phyloP scores from a whole-genome alignment of 2,888 invertebrate genomes.

The Agonopterix heracliana region DNA sequence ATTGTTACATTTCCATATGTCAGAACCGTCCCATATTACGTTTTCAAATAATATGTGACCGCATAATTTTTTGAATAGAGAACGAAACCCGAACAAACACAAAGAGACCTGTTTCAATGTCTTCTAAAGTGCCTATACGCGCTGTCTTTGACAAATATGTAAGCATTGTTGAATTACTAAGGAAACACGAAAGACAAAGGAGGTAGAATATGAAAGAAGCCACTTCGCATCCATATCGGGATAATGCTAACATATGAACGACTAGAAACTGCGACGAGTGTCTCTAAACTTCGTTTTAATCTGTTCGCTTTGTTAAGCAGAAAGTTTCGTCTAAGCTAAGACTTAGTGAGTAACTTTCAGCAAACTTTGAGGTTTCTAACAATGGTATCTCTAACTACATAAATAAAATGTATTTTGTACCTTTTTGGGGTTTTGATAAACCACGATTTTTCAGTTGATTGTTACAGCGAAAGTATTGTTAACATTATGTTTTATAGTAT shows the following conservation, averaged over 20 bases:
- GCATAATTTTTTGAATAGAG: conserved; percentile 59
- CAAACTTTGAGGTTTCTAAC: background rate
- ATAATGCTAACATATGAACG: conserved; percentile 8
- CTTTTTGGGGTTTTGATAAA: too few species aligned
- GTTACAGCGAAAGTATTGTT: too few species aligned
- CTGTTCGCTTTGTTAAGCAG: background rate
- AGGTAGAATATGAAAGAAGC: conserved; percentile 41
- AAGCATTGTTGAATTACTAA: conserved; percentile 54
- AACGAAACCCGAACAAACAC: conserved; percentile 51
- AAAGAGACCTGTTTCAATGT: conserved; percentile 52
- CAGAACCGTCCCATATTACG: conserved; percentile 41
- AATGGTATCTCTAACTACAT: background rate
- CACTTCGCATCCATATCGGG: conserved; percentile 26
- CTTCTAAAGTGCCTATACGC: conserved; percentile 49
- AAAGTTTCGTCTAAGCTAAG: too few species aligned
- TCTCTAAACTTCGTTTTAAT: conserved; percentile 2
- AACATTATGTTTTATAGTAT: too few species aligned
- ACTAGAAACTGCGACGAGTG: conserved; percentile 2
- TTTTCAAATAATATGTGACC: conserved; percentile 43
- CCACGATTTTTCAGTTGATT: too few species aligned
- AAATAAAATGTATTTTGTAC: too few species aligned
- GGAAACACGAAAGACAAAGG: conserved; percentile 47
- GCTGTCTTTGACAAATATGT: conserved; percentile 54
- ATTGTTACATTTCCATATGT: conserved; percentile 43
- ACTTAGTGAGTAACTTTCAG: background rate